Evolutionary conservation across 1,140 invertebrate genomes (phyloP), one percentile per base, ranked within the genome.

Genomic region (Drosophila sucinea): DNA sequence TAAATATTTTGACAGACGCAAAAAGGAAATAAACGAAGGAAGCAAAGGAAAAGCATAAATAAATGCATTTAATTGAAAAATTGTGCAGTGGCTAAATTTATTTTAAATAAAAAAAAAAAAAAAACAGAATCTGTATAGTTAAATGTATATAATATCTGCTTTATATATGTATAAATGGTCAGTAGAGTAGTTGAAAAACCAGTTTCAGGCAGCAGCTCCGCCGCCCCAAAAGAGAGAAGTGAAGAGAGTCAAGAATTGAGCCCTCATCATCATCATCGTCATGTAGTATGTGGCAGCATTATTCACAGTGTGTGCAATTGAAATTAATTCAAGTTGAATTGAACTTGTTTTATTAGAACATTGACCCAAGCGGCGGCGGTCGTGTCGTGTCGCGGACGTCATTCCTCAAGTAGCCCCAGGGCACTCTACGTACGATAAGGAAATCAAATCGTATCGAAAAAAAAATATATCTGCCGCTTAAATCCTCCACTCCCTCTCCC

Each of bases 281-380:
- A 17, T 17, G 17, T 17, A 17, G 44, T 51, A 10, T 51, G 44
- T 5, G 44, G 44, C 23, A 51, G 44, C 44, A 51, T 51, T 61
- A 61, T 60, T 68, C 40, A 63, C 44, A 60, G 23, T 73, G 55
- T 81, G 81, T 81, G 81, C 84, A 87, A 87, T 87, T 87, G 84
- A 87, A 80, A 87, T 87, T 89, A 89, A 87, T 87, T 87, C 84
- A 83, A 84, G 70, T 84, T 77, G 77, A 89, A 89, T 87, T 81
- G 85, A 87, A 89, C 73, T 80, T 76, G 70, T 81, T 87, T 87
- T 89, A 87, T 87, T 84, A 78, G 84, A 84, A 75, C 84, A 81
- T 87, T 87, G 84, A 87, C 80, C 84, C 84, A 57, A 67, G 68
- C 51, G 41, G 47, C 33, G 51, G 1, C 23, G 41, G 57, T 38